Evolutionary conservation across 2,113 vertebrate species (phyloP).

Genomic region (Carassius gibelio): DNA sequence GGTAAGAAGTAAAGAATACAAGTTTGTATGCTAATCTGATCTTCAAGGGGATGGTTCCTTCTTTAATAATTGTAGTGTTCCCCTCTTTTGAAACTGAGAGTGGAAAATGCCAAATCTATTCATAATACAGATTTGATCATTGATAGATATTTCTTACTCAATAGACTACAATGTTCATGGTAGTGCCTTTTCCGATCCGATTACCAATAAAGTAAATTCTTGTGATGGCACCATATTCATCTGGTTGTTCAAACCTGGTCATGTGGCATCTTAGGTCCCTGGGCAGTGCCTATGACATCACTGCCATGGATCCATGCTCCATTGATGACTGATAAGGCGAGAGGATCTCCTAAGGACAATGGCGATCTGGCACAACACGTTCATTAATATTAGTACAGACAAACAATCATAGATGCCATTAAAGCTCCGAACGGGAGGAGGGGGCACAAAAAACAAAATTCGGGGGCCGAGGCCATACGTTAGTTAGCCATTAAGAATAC

Average conservation of each 20-base stretch:
- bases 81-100: constrained; percentile 8
- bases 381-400: constrained; percentile 51
- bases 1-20: constrained; percentile 75
- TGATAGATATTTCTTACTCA: neutral
- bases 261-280: neutral
- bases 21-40: neutral
- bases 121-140: constrained; percentile 19
- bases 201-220: neutral
- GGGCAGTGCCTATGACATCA: neutral
- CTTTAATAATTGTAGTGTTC: no score
- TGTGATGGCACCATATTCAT: neutral
- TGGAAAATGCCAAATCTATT: constrained; percentile 25
- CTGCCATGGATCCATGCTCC: neutral
- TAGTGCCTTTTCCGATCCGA: neutral
- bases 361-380: constrained; percentile 4
- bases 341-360: constrained; percentile 6
- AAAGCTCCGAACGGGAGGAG: constrained; percentile 51
- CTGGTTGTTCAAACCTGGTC: constrained; percentile 1
- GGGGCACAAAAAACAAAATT: constrained; percentile 68
- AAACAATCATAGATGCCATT: constrained; percentile 61
- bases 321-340: neutral
- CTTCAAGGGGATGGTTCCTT: no score
- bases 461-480: constrained; percentile 64
- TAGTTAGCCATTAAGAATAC: constrained; percentile 72
- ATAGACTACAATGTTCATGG: neutral